These are phyloP conservation scores for Tragulus kanchil DNA, from an alignment of 2,113 vertebrate species.

Conservation along the genomic window DNA sequence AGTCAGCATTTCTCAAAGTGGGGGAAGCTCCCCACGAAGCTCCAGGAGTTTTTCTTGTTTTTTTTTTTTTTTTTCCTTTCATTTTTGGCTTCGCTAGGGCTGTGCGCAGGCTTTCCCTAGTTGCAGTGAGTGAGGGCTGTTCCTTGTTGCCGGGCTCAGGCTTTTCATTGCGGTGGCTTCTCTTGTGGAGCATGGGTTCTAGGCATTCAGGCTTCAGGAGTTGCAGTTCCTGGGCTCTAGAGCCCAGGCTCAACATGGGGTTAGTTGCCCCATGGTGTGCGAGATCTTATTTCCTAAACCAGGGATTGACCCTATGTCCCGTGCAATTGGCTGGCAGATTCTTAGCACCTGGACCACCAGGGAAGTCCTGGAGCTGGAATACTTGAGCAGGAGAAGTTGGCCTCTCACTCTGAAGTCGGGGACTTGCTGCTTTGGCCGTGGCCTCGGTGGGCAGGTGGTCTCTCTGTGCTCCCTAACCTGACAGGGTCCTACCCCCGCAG, in stretches of 20 bases:
- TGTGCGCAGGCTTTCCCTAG: neutral
- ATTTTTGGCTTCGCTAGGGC: neutral
- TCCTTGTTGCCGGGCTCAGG: rapidly evolving
- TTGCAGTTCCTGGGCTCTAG: neutral
- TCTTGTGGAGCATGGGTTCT: rapidly evolving
- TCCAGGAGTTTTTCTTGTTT: neutral
- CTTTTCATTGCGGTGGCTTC: neutral
- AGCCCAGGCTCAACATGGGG: neutral
- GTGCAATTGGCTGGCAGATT: neutral
- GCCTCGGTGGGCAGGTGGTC: neutral
- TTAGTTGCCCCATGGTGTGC: neutral
- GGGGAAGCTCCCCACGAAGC: neutral
- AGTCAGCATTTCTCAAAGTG: neutral
- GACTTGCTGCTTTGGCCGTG: neutral
- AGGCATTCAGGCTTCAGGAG: neutral
- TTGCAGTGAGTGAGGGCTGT: rapidly evolving
- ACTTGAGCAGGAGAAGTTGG: neutral
- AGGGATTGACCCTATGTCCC: neutral
- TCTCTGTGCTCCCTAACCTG: neutral
- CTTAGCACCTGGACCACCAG: neutral
- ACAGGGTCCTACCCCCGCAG: no score
- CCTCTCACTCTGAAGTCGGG: neutral
- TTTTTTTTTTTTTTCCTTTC: neutral
- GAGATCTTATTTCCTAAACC: neutral
- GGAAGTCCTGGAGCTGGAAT: neutral